Evolutionary conservation across 1,140 invertebrate species (phyloP).

Genomic region (Drosophila elegans): DNA sequence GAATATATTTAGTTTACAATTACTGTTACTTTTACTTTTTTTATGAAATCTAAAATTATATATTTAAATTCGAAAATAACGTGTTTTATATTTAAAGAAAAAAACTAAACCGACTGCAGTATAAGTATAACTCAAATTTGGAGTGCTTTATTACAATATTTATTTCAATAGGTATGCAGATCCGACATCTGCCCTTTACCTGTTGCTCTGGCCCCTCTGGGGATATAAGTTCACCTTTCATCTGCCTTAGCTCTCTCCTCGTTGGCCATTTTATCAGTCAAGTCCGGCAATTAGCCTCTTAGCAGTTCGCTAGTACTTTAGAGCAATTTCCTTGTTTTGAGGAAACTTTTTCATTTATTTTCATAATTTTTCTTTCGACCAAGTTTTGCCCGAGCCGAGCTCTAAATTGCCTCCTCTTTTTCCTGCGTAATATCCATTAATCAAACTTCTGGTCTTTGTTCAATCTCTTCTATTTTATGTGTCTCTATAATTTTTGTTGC

Average conservation of each 20-base stretch:
- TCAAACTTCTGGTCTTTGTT: slow-evolving; percentile 78
- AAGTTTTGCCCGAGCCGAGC: slow-evolving; percentile 22
- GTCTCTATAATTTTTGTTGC: slow-evolving; percentile 24
- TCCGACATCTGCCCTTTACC: slow-evolving; percentile 9
- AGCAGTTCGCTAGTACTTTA: slow-evolving; percentile 22
- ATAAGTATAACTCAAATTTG: too few relatives aligned
- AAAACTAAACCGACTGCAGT: too few relatives aligned
- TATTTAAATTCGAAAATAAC: too few relatives aligned
- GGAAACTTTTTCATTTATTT: slow-evolving; percentile 41
- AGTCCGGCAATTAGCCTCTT: slow-evolving; percentile 39
- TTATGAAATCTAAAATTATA: too few relatives aligned
- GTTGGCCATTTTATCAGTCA: slow-evolving; percentile 27
- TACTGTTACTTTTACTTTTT: too few relatives aligned
- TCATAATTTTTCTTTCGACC: slow-evolving; percentile 38
- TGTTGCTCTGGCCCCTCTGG: slow-evolving; percentile 23
- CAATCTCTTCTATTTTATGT: slow-evolving; percentile 48
- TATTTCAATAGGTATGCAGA: too few relatives aligned
- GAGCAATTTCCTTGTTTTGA: slow-evolving; percentile 44
- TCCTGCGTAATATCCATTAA: slow-evolving; percentile 56
- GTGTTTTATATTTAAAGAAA: too few relatives aligned
- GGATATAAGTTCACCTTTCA: slow-evolving; percentile 34
- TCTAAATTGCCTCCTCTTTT: slow-evolving; percentile 8
- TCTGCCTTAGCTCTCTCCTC: slow-evolving; percentile 12
- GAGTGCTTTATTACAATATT: too few relatives aligned
- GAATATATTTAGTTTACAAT: too few relatives aligned